A percentile compares a stretch with the other conserved stretches of the same genome.
Conservation (phyloP, 2,113 vertebrate genomes). For the Psophia crepitans region DNA sequence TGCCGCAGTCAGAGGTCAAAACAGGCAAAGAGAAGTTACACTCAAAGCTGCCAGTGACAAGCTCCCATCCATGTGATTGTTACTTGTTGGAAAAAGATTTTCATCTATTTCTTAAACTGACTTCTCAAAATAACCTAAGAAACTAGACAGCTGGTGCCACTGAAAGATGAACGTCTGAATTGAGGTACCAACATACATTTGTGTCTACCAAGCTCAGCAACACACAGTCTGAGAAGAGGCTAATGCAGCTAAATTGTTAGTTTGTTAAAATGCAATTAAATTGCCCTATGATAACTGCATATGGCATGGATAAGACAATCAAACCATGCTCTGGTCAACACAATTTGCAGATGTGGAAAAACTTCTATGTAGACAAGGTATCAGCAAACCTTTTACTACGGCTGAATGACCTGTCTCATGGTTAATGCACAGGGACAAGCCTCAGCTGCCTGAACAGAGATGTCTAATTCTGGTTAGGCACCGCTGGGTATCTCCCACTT, state of each 20-base stretch:
- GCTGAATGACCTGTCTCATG: not conserved
- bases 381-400: not conserved
- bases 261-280: not conserved
- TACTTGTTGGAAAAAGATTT: not conserved
- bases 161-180: not conserved
- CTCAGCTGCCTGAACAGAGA: not conserved
- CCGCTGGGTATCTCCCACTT: not conserved
- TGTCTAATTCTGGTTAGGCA: not conserved
- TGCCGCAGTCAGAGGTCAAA: not conserved
- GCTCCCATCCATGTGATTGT: not conserved
- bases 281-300: not conserved
- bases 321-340: not conserved
- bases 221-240: not conserved
- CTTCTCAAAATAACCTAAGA: not conserved
- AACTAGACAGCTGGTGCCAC: not conserved
- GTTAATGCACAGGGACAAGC: accelerated
- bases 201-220: not conserved
- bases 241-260: not conserved
- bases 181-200: not conserved
- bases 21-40: not conserved
- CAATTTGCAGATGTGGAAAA: not conserved
- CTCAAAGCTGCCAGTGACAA: not conserved
- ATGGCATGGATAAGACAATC: not conserved
- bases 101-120: not conserved
- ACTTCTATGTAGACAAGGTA: not conserved